Conservation (phyloP, 2,888 invertebrate genomes). For the Blastobasis adustella region DNA sequence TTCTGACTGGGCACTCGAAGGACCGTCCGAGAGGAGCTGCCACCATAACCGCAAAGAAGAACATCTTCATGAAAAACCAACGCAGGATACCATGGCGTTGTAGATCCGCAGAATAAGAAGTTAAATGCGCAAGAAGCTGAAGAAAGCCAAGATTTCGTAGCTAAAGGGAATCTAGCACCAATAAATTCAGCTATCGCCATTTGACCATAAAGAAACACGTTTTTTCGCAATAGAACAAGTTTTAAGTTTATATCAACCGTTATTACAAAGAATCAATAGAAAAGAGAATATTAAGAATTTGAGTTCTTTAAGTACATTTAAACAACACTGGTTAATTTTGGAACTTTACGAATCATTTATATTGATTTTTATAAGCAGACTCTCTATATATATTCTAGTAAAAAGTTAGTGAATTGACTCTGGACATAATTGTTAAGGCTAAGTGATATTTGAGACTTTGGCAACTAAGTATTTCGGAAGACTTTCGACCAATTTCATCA, state of each 20-base stretch:
- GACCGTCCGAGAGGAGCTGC: conserved; percentile 63
- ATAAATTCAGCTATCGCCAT: conserved; percentile 65
- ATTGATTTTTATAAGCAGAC: conserved; percentile 70
- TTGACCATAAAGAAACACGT: conserved; percentile 76
- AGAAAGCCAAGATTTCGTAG: conserved; percentile 63
- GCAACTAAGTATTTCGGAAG: conserved; percentile 54
- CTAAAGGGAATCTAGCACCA: conserved; percentile 58
- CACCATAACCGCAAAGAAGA: conserved; percentile 37
- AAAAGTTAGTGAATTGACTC: conserved; percentile 68
- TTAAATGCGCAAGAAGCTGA: conserved; percentile 68
- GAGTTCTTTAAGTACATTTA: conserved; percentile 70
- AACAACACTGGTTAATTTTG: conserved; percentile 75
- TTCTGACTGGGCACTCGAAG: conserved; percentile 61
- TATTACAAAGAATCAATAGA: conserved; percentile 74
- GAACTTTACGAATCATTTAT: conserved; percentile 66
- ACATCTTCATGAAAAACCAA: conserved; percentile 44
- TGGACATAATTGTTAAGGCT: conserved; percentile 64
- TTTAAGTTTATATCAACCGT: conserved; percentile 76
- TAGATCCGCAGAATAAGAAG: conserved; percentile 53
- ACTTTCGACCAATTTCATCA: conserved; percentile 69
- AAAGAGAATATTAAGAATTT: conserved; percentile 70
- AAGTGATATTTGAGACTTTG: conserved; percentile 68
- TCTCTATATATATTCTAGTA: conserved; percentile 66
- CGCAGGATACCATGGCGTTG: conserved; percentile 49
- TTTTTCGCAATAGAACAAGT: conserved; percentile 77